Evolutionary conservation across 1,140 invertebrate species (phyloP).

Genomic region (Rhopalosiphum padi): DNA sequence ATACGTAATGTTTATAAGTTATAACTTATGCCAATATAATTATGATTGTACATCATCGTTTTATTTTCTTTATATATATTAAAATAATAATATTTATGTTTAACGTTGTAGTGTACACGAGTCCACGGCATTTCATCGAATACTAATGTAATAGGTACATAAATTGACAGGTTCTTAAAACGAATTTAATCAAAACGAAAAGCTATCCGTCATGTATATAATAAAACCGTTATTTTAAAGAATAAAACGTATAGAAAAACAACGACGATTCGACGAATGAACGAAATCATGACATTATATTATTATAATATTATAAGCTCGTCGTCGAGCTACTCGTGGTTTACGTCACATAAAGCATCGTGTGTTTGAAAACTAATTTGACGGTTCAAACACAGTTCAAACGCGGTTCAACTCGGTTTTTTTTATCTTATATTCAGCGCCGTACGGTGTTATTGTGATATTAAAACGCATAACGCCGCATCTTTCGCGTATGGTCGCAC

Average conservation of each 20-base stretch:
- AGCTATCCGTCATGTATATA: neutral
- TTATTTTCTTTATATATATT: neutral
- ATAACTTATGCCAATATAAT: neutral
- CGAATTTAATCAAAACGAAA: neutral
- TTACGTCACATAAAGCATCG: no score
- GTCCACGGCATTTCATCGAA: neutral
- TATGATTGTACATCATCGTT: neutral
- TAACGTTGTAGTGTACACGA: neutral
- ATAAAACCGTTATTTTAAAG: no score
- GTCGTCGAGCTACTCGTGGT: neutral
- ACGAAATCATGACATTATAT: neutral
- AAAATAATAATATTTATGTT: neutral
- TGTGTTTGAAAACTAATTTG: neutral
- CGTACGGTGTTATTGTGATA: neutral
- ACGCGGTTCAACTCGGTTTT: neutral
- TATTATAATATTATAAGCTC: neutral
- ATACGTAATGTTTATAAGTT: neutral
- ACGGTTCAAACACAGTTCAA: neutral
- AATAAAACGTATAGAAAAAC: neutral
- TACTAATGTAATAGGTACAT: neutral
- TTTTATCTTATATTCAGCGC: neutral
- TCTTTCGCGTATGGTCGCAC: neutral
- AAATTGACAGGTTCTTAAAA: neutral
- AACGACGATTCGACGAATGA: neutral
- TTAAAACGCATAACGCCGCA: neutral